A percentile compares a stretch with the other conserved stretches of the same genome.
Evolutionary conservation across 1,140 invertebrate species (phyloP).

Genomic region (Sarcophaga peregrina): DNA sequence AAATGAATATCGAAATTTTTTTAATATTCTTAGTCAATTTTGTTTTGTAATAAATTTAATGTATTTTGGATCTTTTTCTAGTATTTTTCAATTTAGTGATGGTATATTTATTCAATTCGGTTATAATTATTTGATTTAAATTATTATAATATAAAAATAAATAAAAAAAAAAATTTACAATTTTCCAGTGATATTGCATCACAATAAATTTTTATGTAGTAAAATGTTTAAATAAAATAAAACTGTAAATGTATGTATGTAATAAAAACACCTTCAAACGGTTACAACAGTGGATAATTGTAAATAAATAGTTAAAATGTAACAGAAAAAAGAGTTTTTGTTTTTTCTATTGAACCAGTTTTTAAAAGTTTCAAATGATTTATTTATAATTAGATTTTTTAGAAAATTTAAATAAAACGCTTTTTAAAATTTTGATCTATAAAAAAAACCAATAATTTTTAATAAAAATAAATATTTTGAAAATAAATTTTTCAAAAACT

Average conservation of each 20-base stretch:
- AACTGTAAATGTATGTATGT: conserved; percentile 29
- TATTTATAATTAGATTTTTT: too few relatives aligned
- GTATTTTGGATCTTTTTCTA: not conserved
- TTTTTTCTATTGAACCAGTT: not conserved
- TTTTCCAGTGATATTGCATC: conserved; percentile 35
- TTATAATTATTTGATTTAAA: conserved; percentile 6
- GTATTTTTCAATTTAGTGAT: not conserved
- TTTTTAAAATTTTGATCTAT: too few relatives aligned
- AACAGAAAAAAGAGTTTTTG: not conserved
- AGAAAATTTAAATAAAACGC: too few relatives aligned
- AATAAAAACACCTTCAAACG: conserved; percentile 17
- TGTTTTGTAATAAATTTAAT: conserved; percentile 21
- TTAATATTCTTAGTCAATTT: conserved; percentile 7
- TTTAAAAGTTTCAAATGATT: too few relatives aligned
- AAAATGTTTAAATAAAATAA: conserved; percentile 28
- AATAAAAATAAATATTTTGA: too few relatives aligned
- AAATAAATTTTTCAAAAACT: too few relatives aligned
- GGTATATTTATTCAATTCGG: conserved; percentile 28
- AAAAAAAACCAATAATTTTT: too few relatives aligned
- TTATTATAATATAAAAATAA: not conserved
- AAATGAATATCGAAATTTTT: not conserved
- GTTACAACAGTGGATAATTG: conserved; percentile 25
- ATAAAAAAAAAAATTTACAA: conserved; percentile 27
- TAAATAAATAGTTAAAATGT: conserved; percentile 42
- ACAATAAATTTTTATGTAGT: conserved; percentile 27